Base-by-base conservation (phyloP, 37 sponge, comb jelly and placozoan genomes). In the Amphimedon queenslandica region DNA sequence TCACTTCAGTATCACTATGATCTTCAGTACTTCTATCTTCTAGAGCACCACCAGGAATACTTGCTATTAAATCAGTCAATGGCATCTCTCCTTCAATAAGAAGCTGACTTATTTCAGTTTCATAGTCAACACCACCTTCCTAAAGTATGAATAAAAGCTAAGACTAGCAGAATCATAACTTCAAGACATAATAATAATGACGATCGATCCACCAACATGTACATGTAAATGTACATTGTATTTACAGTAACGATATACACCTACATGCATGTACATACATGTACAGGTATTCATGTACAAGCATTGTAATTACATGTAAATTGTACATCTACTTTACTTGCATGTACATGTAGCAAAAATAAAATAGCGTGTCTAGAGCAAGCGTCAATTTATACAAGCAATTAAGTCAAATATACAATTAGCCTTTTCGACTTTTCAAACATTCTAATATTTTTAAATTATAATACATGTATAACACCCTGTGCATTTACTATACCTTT, bases 31-130 rank as follows among this genome's bases (percentile, higher is more conserved):
- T 23, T 11, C 61, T 21, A 27, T 29, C 28, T 60, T 39, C 70
- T 27, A 60, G 40, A 28, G 75, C 60, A 58, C 88, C 93, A 21
- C 80, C 67, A 1, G 96, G 96, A 3, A 97, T 71, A 29, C 84
- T 67, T n/a, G 87, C 84, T 13, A 97, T 53, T 16, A 97, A 71
- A 0, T 93, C 85, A 2, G 90, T 85, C 3, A 97, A 69, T 5
- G 92, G 78, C 71, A 93, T 84, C 73, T 90, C 90, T 25, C 90
- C 90, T 57, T 98, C 92, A 58, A 64, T 57, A 57, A 92, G 58
- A 55, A 98, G 74, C 55, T 78, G 81, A 13, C 58, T 77, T 3
- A 98, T 58, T 63, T 98, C 99, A 25, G 65, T 42, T 23, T 61
- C 70, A 69, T 90, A 85, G 63, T 88, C 79, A 2, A 66, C 37